phyloP scores from a whole-genome alignment of 2,888 invertebrate species.

The Drosophila macrospina region DNA sequence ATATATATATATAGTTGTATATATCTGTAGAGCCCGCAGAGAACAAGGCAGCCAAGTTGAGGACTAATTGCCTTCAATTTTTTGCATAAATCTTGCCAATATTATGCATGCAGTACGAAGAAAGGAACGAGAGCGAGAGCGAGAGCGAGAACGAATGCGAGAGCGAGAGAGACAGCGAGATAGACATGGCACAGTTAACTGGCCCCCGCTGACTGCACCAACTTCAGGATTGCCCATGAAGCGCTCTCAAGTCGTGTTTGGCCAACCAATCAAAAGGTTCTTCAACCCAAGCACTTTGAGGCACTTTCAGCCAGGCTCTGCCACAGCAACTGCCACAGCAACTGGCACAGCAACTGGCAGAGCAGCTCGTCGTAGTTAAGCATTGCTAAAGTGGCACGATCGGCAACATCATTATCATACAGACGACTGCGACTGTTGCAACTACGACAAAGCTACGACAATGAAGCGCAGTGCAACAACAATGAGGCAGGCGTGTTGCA shows the following conservation, averaged over 20 bases:
- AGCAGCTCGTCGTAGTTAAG: conserved; percentile 70
- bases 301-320: conserved; percentile 15
- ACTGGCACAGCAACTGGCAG: not conserved
- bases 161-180: not conserved
- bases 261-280: conserved; percentile 81
- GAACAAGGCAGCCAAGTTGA: conserved; percentile 39
- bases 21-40: conserved; percentile 10
- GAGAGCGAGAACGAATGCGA: not conserved
- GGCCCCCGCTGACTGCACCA: conserved; percentile 58
- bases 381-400: conserved; percentile 82
- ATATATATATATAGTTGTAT: not conserved
- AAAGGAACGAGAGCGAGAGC: not conserved
- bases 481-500: conserved; percentile 53
- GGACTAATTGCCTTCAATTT: conserved; percentile 82
- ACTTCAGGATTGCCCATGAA: conserved; percentile 81
- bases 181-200: conserved; percentile 73
- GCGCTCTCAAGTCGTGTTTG: conserved; percentile 63
- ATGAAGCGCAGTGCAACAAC: conserved; percentile 19
- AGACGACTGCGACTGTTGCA: conserved; percentile 45
- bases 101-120: conserved; percentile 74
- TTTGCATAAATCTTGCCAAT: conserved; percentile 80
- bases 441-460: conserved; percentile 31
- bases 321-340: conserved; percentile 6
- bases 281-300: conserved; percentile 62
- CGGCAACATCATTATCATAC: conserved; percentile 81